Conservation (phyloP, 2,113 vertebrate genomes). For the Glaucomys volans region DNA sequence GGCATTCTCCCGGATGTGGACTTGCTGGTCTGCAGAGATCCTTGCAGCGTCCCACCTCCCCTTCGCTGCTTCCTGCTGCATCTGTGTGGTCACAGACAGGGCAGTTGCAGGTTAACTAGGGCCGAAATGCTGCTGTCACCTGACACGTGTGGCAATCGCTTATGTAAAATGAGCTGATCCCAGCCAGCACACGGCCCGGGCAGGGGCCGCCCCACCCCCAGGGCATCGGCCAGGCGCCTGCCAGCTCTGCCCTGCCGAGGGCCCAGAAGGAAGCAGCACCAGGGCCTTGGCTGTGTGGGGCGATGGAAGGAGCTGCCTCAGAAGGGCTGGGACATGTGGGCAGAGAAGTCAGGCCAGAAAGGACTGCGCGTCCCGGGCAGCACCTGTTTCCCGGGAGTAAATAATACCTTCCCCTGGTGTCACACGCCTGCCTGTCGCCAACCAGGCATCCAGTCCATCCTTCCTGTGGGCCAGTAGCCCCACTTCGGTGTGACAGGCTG, state of each 20-base stretch:
- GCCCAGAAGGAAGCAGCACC: not conserved
- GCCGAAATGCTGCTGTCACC: not conserved
- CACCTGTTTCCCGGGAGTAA: slow-evolving; percentile 78
- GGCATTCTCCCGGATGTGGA: slow-evolving; percentile 2
- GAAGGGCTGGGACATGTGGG: slow-evolving; percentile 42
- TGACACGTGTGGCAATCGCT: not conserved
- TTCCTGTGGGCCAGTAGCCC: not conserved
- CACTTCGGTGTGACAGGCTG: not conserved
- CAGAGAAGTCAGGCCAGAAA: slow-evolving; percentile 29
- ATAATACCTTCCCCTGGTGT: slow-evolving; percentile 71
- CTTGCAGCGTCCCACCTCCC: not conserved
- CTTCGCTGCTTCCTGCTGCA: not conserved
- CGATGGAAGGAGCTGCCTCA: not conserved
- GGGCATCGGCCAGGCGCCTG: slow-evolving; percentile 30
- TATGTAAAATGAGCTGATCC: slow-evolving; percentile 39
- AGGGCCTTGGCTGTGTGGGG: not conserved
- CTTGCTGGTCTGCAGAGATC: not conserved
- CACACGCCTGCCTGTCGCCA: slow-evolving; percentile 54
- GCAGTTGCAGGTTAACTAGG: slow-evolving; percentile 11
- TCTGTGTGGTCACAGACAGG: not conserved
- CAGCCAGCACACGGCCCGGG: not conserved
- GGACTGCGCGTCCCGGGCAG: slow-evolving; percentile 49
- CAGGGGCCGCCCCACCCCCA: not conserved
- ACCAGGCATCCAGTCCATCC: slow-evolving; percentile 47
- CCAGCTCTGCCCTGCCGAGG: not conserved